Evolutionary conservation across 2,797 vertebrate genomes (phyloP).

Genomic region (Aselliscus stoliczkanus): DNA sequence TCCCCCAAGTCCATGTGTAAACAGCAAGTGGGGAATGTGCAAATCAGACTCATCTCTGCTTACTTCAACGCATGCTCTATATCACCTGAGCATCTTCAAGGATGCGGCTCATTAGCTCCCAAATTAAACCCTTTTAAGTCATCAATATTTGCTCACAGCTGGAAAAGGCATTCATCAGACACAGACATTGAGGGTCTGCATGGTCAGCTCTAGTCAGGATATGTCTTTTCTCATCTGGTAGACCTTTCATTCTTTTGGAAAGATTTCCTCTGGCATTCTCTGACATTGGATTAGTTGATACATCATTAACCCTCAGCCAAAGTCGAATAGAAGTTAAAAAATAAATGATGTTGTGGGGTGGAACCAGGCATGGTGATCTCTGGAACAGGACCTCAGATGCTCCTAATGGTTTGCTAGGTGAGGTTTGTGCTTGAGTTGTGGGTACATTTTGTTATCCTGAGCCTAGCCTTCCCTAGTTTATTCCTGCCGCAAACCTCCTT

Average conservation of each 20-base stretch:
- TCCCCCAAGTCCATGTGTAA: not conserved
- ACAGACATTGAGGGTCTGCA: not conserved
- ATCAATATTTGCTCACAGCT: not conserved
- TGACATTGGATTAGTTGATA: not conserved
- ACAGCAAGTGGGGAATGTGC: not conserved
- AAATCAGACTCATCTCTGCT: not conserved
- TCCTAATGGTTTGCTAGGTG: not conserved
- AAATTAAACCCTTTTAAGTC: constrained; percentile 48
- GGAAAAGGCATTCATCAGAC: not conserved
- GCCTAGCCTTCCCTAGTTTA: not conserved
- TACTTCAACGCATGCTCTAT: not conserved
- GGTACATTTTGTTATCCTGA: not conserved
- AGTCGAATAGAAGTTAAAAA: not conserved
- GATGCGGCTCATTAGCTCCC: not conserved
- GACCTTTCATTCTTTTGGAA: not conserved
- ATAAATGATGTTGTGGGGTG: not conserved
- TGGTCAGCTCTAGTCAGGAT: not conserved
- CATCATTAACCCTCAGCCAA: not conserved
- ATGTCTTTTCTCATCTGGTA: not conserved
- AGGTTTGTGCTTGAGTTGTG: not conserved
- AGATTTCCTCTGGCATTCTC: not conserved
- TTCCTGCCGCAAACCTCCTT: not conserved
- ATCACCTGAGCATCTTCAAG: not conserved
- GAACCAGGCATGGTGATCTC: not conserved
- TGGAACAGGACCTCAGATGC: not conserved